These are phyloP conservation scores for Gadus chalcogrammus DNA, from an alignment of 2,113 vertebrate species.

Conservation along the genomic window DNA sequence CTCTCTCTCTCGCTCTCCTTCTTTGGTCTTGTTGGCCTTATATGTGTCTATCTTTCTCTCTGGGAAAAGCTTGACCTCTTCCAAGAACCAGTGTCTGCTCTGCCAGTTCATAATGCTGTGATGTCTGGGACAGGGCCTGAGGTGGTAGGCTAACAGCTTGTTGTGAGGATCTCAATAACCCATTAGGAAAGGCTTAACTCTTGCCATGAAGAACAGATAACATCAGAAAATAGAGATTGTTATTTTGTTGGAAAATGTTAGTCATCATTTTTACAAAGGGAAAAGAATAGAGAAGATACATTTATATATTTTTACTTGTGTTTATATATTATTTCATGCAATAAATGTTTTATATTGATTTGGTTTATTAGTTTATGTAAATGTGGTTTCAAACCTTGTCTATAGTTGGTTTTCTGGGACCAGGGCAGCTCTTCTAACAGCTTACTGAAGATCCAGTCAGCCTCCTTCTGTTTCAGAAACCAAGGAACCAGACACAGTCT, in stretches of 20 bases:
- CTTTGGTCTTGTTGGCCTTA: too few species aligned
- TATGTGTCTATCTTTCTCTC: constrained; percentile 3
- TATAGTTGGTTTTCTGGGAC: constrained; percentile 85
- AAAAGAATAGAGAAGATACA: too few species aligned
- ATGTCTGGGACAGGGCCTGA: background rate
- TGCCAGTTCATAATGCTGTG: constrained; percentile 26
- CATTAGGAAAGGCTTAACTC: constrained; percentile 2
- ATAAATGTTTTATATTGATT: too few species aligned
- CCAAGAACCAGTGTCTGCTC: constrained; percentile 22
- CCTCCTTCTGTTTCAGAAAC: constrained; percentile 81
- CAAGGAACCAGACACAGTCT: constrained; percentile 81
- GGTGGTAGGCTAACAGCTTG: constrained; percentile 15
- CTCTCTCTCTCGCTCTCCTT: too few species aligned
- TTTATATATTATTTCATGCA: too few species aligned
- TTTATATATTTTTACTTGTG: too few species aligned
- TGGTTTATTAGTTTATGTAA: background rate
- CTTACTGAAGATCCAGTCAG: constrained; percentile 86
- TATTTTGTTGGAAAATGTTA: too few species aligned
- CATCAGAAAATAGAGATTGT: constrained; percentile 13
- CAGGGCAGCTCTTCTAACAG: constrained; percentile 86
- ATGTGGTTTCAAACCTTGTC: constrained; percentile 68
- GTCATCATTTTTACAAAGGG: too few species aligned
- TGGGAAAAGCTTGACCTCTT: constrained; percentile 18
- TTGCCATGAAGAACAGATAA: constrained; percentile 20
- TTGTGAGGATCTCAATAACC: constrained; percentile 12